Conservation (phyloP, 2,888 invertebrate genomes). For the Ectemnius continuus region DNA sequence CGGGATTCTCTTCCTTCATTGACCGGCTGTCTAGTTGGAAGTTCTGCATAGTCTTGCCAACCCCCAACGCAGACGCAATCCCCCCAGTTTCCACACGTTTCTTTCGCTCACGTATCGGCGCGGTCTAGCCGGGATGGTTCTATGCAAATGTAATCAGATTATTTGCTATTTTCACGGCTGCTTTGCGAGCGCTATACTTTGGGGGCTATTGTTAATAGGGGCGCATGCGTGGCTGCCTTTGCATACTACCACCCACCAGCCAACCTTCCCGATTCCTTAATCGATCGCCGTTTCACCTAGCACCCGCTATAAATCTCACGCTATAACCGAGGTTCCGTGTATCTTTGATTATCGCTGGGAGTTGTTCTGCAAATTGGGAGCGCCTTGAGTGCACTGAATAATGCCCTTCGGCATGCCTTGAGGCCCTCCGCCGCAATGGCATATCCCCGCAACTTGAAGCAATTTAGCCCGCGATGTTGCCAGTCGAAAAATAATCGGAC, state of each 20-base stretch:
- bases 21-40: slow-evolving; percentile 24
- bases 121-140: slow-evolving; percentile 57
- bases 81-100: slow-evolving; percentile 16
- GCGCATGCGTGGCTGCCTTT: slow-evolving; percentile 45
- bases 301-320: slow-evolving; percentile 47
- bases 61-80: slow-evolving; percentile 10
- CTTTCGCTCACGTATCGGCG: slow-evolving; percentile 53
- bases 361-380: slow-evolving; percentile 5
- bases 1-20: slow-evolving; percentile 22
- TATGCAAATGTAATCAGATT: slow-evolving; percentile 72
- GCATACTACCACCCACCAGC: slow-evolving; percentile 16
- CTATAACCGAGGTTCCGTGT: slow-evolving; percentile 35
- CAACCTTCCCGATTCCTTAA: slow-evolving; percentile 53
- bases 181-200: slow-evolving; percentile 49
- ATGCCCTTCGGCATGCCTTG: too few species aligned
- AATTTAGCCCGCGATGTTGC: too few species aligned
- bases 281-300: slow-evolving; percentile 45
- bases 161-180: slow-evolving; percentile 62
- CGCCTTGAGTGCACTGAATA: not conserved
- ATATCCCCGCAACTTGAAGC: too few species aligned
- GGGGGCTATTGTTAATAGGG: slow-evolving; percentile 40
- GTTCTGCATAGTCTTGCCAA: slow-evolving; percentile 25
- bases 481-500: too few species aligned
- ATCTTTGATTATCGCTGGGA: slow-evolving; percentile 48
- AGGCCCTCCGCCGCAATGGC: too few species aligned